These are phyloP conservation scores for Drosophila paulistorum DNA, from an alignment of 1,140 invertebrate genomes.

Conservation along the genomic window DNA sequence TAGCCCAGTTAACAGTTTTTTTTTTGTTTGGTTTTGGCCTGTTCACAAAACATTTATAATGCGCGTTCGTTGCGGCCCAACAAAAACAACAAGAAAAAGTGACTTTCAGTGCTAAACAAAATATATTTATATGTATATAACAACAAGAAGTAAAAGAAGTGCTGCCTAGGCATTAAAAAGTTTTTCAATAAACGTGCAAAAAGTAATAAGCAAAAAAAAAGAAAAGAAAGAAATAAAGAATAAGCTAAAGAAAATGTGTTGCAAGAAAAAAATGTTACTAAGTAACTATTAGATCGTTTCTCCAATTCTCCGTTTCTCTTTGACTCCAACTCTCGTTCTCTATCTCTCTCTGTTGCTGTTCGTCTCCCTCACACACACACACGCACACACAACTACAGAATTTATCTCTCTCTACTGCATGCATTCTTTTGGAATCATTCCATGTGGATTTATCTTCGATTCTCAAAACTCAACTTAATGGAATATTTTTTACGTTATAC, in stretches of 20 bases:
- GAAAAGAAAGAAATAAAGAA: conserved; percentile 21
- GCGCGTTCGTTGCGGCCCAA: conserved; percentile 50
- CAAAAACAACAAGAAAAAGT: conserved; percentile 42
- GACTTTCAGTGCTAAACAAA: conserved; percentile 52
- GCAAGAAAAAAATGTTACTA: conserved; percentile 43
- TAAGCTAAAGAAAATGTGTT: conserved; percentile 39
- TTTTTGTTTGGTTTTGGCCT: conserved; percentile 17
- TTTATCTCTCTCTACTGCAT: conserved; percentile 52
- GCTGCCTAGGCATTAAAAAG: conserved; percentile 46
- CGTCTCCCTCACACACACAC: conserved; percentile 2
- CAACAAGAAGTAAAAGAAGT: conserved; percentile 22
- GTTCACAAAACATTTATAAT: conserved; percentile 35
- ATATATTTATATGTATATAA: too few species aligned
- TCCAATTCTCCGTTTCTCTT: conserved; percentile 15
- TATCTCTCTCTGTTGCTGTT: conserved; percentile 17
- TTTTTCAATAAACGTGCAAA: conserved; percentile 40
- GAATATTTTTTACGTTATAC: conserved; percentile 78
- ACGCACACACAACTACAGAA: background rate
- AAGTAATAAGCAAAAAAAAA: conserved; percentile 22
- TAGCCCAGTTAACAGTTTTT: conserved; percentile 27
- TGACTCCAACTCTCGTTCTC: background rate
- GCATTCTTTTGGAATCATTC: conserved; percentile 67
- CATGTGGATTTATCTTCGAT: conserved; percentile 53
- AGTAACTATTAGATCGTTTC: conserved; percentile 50
- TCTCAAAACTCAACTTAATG: conserved; percentile 24